Conservation (phyloP, 2,113 vertebrate genomes). For the Elgaria multicarinata region DNA sequence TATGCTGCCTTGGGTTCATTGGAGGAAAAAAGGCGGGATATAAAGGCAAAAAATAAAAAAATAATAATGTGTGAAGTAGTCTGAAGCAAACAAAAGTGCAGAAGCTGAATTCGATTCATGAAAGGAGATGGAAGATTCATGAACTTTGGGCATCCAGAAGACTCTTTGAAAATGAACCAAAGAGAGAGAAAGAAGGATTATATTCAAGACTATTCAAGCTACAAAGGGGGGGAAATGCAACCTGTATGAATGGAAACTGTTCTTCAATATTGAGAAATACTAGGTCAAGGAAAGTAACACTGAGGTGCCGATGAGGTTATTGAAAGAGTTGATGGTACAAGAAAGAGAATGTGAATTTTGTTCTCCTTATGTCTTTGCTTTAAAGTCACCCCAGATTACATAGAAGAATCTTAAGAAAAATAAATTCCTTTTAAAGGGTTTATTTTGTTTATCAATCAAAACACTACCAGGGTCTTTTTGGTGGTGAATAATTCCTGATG, state of each 20-base stretch:
- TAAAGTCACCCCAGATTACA: slow-evolving; percentile 39
- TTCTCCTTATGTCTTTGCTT: slow-evolving; percentile 55
- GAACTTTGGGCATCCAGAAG: background rate
- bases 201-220: background rate
- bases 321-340: background rate
- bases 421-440: slow-evolving; percentile 51
- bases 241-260: background rate
- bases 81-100: background rate
- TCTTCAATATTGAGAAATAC: slow-evolving; percentile 8
- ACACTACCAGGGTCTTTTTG: slow-evolving; percentile 46
- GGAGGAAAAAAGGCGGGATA: no score
- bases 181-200: background rate
- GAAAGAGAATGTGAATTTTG: slow-evolving; percentile 13
- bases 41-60: no score
- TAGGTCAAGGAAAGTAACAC: background rate
- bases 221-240: slow-evolving; percentile 21
- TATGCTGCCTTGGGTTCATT: no score
- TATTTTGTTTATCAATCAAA: no score
- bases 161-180: slow-evolving; percentile 6
- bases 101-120: background rate
- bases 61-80: no score
- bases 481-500: slow-evolving; percentile 61
- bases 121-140: background rate
- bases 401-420: slow-evolving; percentile 44
- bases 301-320: background rate